phyloP scores from a whole-genome alignment of 2,113 vertebrate genomes.

The Prionailurus viverrinus region DNA sequence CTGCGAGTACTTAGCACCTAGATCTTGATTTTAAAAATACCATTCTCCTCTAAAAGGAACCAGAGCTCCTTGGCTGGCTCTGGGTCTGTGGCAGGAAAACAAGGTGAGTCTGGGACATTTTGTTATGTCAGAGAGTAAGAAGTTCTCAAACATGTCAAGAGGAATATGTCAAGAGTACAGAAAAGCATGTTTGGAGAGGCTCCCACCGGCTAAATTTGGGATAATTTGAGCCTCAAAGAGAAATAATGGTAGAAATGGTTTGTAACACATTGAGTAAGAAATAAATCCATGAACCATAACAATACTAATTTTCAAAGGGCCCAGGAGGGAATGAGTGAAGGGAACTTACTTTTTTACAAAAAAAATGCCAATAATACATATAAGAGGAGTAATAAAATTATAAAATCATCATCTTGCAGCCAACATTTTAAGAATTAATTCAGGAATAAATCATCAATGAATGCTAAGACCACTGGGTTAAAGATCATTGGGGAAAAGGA shows the following conservation, averaged over 20 bases:
- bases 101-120: not conserved
- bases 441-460: not conserved
- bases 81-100: not conserved
- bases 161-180: not conserved
- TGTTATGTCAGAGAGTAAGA: not conserved
- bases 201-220: not conserved
- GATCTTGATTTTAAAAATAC: not conserved
- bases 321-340: not conserved
- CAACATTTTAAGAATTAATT: not conserved
- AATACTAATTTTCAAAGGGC: not conserved
- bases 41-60: not conserved
- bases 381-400: not conserved
- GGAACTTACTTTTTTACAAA: not conserved
- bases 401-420: not conserved
- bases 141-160: not conserved
- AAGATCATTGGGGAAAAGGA: not conserved
- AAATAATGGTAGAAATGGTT: conserved; percentile 1
- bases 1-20: not conserved
- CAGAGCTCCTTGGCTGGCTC: not conserved
- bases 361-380: conserved; percentile 23
- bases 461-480: not conserved
- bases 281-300: not conserved
- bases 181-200: not conserved
- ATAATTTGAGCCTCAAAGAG: not conserved
- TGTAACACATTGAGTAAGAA: not conserved